These are phyloP conservation scores for Hirudinaria manillensis DNA, from an alignment of 2,888 invertebrate species.

Conservation along the genomic window DNA sequence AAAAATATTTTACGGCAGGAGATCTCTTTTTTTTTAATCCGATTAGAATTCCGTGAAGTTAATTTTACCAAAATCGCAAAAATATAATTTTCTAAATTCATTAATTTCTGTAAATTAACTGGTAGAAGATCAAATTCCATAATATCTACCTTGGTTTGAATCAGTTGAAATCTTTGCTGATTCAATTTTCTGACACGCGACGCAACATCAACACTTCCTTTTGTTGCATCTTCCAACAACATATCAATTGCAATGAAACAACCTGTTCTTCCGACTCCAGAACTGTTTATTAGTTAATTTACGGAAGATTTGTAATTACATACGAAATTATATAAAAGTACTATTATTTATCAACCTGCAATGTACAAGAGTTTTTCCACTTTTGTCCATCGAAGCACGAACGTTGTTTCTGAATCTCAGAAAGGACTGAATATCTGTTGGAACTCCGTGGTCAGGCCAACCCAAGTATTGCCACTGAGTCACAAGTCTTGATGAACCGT, in stretches of 20 bases:
- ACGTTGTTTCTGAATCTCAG: slow-evolving; percentile 8
- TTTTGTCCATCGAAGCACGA: background rate
- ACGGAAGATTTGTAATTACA: too few relatives aligned
- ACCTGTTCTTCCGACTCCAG: slow-evolving; percentile 52
- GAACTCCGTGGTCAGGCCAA: slow-evolving; percentile 9
- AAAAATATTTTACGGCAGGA: too few relatives aligned
- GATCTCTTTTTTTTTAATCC: too few relatives aligned
- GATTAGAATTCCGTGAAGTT: too few relatives aligned
- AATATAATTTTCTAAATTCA: too few relatives aligned
- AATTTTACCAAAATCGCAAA: too few relatives aligned
- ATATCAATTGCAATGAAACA: slow-evolving; percentile 51
- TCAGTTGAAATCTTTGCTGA: slow-evolving; percentile 51
- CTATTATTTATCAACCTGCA: background rate
- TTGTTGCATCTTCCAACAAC: slow-evolving; percentile 48
- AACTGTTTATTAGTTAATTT: too few relatives aligned
- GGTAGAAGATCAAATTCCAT: too few relatives aligned
- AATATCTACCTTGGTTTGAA: slow-evolving; percentile 44
- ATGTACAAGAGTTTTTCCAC: background rate
- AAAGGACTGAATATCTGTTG: background rate
- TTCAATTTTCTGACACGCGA: slow-evolving; percentile 49
- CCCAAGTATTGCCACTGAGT: background rate
- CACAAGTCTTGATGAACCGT: too few relatives aligned
- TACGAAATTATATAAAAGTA: too few relatives aligned
- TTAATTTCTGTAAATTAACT: too few relatives aligned
- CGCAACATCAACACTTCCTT: slow-evolving; percentile 47